phyloP scores from a whole-genome alignment of 2,797 vertebrate genomes.

The Coccyzus lansbergi region DNA sequence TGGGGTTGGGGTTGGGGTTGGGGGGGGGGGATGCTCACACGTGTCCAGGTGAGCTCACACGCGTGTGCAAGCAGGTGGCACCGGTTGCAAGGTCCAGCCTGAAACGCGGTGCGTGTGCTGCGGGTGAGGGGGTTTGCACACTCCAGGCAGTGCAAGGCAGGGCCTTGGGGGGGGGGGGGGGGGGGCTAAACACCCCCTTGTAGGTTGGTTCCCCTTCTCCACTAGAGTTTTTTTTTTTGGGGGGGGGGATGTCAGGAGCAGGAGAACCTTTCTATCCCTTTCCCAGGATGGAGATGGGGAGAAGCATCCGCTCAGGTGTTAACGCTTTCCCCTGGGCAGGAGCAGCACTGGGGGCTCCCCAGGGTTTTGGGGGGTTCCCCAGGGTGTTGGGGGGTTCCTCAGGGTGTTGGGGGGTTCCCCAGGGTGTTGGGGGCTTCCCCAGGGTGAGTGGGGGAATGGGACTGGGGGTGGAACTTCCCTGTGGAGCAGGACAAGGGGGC shows the following conservation, averaged over 20 bases:
- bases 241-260: not conserved
- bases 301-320: not conserved
- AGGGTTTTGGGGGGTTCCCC: not conserved
- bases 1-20: too few species aligned
- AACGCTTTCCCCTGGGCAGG: not conserved
- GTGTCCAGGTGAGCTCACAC: not conserved
- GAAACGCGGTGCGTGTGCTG: not conserved
- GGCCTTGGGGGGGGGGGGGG: too few species aligned
- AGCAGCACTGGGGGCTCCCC: not conserved
- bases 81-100: rapidly evolving
- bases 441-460: too few species aligned
- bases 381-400: not conserved
- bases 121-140: not conserved
- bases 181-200: too few species aligned
- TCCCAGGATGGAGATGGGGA: not conserved
- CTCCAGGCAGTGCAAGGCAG: not conserved
- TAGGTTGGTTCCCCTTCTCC: not conserved
- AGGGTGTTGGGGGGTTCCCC: not conserved
- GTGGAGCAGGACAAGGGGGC: too few species aligned
- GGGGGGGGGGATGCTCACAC: not conserved
- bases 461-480: not conserved
- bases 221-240: not conserved
- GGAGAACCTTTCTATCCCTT: not conserved
- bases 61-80: rapidly evolving
- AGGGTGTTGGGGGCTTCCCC: not conserved